phyloP scores from a whole-genome alignment of 2,888 invertebrate species.

The Caenorhabditis zanzibari region DNA sequence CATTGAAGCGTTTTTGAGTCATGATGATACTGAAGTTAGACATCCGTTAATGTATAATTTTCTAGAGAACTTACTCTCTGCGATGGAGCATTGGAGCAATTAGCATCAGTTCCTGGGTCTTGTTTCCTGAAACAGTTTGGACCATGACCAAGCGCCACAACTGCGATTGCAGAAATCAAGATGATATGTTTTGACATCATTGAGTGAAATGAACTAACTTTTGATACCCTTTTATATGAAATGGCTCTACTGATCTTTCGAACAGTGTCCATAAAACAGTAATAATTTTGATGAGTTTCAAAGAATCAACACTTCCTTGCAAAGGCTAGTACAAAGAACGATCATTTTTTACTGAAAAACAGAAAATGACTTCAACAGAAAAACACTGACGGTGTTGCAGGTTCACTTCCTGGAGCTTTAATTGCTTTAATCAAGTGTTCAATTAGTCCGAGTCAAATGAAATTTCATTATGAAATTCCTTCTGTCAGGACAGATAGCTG shows the following conservation, averaged over 20 bases:
- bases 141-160: neutral
- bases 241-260: neutral
- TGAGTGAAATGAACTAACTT: neutral
- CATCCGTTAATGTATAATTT: neutral
- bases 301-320: too few species aligned
- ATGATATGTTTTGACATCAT: neutral
- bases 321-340: too few species aligned
- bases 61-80: neutral
- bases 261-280: neutral
- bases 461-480: too few species aligned
- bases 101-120: neutral
- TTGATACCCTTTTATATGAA: neutral
- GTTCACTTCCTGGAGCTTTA: too few species aligned
- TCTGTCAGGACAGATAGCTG: neutral
- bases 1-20: slow-evolving; percentile 30
- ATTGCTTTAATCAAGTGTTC: too few species aligned
- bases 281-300: too few species aligned
- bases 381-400: too few species aligned
- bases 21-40: slow-evolving; percentile 30
- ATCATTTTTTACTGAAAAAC: too few species aligned
- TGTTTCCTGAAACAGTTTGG: neutral
- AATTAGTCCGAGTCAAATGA: too few species aligned
- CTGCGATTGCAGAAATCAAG: neutral
- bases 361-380: too few species aligned
- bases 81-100: neutral